A percentile compares a stretch with the other conserved stretches of the same genome.
Evolutionary conservation across 64 coral and sea anemone species (phyloP).

Genomic region (Dendrophyllia cribrosa): DNA sequence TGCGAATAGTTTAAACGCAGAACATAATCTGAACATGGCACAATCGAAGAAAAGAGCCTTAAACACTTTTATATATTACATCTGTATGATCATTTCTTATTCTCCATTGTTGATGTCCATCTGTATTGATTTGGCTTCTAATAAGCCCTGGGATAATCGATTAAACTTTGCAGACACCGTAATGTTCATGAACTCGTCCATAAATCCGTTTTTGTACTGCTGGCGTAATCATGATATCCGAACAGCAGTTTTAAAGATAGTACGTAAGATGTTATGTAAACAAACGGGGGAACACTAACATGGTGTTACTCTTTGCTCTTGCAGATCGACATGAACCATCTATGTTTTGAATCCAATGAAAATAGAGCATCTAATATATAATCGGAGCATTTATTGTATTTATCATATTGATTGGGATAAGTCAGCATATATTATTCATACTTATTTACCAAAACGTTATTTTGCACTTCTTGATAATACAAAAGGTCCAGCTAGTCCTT

Average conservation of each 20-base stretch:
- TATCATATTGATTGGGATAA: too few species aligned
- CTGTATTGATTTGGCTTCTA: too few species aligned
- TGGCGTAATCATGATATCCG: background rate
- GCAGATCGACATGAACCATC: too few species aligned
- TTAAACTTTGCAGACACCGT: background rate
- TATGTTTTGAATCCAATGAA: too few species aligned
- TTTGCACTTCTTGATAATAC: too few species aligned
- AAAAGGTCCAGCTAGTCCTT: too few species aligned
- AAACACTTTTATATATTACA: background rate
- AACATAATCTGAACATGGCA: background rate
- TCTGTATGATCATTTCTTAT: background rate
- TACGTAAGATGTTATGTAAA: background rate
- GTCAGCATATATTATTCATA: too few species aligned
- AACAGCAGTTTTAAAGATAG: background rate
- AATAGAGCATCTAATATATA: too few species aligned
- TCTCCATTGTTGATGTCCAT: background rate
- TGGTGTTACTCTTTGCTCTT: too few species aligned
- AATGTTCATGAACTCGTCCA: background rate
- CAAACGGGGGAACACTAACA: too few species aligned
- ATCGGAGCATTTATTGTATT: too few species aligned
- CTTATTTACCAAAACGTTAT: too few species aligned
- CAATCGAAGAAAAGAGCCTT: background rate
- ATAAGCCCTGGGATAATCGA: background rate
- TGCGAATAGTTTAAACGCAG: background rate
- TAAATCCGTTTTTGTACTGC: conserved; percentile 6